Evolutionary conservation across 2,888 invertebrate genomes (phyloP).

Genomic region (Dynastes maya): DNA sequence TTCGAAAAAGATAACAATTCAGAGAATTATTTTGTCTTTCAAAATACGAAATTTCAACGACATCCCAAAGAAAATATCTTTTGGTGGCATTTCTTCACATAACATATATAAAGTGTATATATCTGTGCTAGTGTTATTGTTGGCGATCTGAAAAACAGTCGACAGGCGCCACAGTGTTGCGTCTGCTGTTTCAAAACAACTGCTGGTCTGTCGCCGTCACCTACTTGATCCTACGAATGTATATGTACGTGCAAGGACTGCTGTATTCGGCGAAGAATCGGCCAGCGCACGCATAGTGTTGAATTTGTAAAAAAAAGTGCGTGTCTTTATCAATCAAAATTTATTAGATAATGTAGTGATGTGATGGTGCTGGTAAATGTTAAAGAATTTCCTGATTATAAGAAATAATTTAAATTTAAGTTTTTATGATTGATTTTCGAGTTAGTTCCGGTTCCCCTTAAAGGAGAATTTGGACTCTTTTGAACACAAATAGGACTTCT

Average conservation of each 20-base stretch:
- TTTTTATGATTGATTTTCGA: background rate
- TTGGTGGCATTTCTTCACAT: background rate
- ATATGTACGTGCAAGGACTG: background rate
- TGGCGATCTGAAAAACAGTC: conserved; percentile 37
- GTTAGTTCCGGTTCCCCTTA: background rate
- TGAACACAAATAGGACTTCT: conserved; percentile 2
- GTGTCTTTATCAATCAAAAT: background rate
- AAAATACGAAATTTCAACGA: no score
- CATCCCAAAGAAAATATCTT: no score
- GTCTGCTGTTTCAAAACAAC: conserved; percentile 37
- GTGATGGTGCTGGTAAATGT: no score
- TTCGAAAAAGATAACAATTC: background rate
- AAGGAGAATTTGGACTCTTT: no score
- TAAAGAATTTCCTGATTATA: background rate
- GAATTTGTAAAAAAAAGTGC: conserved; percentile 11
- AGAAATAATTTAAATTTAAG: no score
- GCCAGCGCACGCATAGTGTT: background rate
- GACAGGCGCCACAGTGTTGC: conserved; percentile 45
- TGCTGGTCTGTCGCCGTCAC: conserved; percentile 3
- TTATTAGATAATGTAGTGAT: no score
- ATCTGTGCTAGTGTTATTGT: conserved; percentile 25
- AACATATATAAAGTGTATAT: conserved; percentile 1
- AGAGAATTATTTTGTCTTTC: no score
- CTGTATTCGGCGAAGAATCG: background rate
- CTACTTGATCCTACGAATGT: conserved; percentile 3